Evolutionary conservation across 2,113 vertebrate species (phyloP).

Genomic region (Copsychus sechellarum): DNA sequence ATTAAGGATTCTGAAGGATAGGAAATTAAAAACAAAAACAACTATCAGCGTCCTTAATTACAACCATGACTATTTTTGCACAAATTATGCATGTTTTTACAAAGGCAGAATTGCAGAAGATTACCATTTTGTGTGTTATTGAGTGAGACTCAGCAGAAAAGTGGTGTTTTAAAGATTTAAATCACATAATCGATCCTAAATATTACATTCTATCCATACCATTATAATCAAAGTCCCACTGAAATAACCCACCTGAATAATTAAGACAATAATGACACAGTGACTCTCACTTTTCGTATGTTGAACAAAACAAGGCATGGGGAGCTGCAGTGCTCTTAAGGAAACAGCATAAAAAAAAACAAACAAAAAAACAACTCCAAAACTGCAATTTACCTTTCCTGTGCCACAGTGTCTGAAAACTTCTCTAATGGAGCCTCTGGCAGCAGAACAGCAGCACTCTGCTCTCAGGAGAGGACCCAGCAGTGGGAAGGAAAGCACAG

Average conservation of each 20-base stretch:
- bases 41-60: neutral
- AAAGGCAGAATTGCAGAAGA: neutral
- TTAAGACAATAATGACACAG: neutral
- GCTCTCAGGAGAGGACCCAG: neutral
- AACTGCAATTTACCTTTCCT: neutral
- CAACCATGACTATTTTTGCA: neutral
- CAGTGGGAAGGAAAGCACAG: neutral
- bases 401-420: neutral
- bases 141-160: neutral
- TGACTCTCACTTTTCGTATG: neutral
- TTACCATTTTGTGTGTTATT: neutral
- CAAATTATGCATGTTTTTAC: neutral
- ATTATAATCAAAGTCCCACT: neutral
- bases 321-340: neutral
- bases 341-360: neutral
- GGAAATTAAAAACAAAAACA: slow-evolving; percentile 4
- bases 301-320: neutral
- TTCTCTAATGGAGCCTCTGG: rapidly evolving
- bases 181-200: neutral
- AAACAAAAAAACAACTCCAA: neutral
- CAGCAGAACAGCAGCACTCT: neutral
- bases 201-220: neutral
- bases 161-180: neutral
- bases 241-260: neutral
- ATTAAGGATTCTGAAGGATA: slow-evolving; percentile 13